phyloP scores from a whole-genome alignment of 2,113 vertebrate genomes.

The Micronycteris hirsuta region DNA sequence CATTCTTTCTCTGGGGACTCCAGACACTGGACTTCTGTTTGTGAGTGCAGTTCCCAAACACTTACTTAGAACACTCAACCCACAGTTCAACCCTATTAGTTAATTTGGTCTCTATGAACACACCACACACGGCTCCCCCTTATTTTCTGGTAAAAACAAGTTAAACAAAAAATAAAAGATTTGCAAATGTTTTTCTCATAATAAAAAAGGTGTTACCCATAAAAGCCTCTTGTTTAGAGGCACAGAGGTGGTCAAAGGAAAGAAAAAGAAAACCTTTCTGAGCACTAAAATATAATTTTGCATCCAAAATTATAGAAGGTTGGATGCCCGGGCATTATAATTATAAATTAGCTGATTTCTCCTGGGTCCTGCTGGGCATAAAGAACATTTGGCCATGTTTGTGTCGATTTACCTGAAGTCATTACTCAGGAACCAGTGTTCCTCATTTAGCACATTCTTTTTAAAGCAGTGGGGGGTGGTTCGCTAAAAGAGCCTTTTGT shows the following conservation, averaged over 20 bases:
- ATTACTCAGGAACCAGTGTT: slow-evolving; percentile 42
- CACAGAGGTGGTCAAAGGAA: slow-evolving; percentile 4
- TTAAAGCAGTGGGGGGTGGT: neutral
- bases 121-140: neutral
- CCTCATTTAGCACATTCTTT: slow-evolving; percentile 46
- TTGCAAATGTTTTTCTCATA: slow-evolving; percentile 50
- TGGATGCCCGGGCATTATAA: neutral
- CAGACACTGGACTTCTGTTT: slow-evolving; percentile 64
- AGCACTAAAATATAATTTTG: neutral
- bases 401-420: slow-evolving; percentile 36
- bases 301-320: neutral
- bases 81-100: slow-evolving; percentile 45
- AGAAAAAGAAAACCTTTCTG: neutral
- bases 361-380: neutral
- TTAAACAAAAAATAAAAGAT: slow-evolving; percentile 49
- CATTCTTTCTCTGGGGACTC: slow-evolving; percentile 41
- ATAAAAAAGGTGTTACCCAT: slow-evolving; percentile 49
- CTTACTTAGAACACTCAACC: slow-evolving; percentile 43
- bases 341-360: slow-evolving; percentile 46
- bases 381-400: neutral
- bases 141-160: slow-evolving; percentile 57
- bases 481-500: slow-evolving; percentile 54
- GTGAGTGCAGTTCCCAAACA: slow-evolving; percentile 50
- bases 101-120: slow-evolving; percentile 50
- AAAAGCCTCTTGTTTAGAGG: slow-evolving; percentile 46